phyloP scores from a whole-genome alignment of 2,888 invertebrate species.

The Drosophila paramelanica region DNA sequence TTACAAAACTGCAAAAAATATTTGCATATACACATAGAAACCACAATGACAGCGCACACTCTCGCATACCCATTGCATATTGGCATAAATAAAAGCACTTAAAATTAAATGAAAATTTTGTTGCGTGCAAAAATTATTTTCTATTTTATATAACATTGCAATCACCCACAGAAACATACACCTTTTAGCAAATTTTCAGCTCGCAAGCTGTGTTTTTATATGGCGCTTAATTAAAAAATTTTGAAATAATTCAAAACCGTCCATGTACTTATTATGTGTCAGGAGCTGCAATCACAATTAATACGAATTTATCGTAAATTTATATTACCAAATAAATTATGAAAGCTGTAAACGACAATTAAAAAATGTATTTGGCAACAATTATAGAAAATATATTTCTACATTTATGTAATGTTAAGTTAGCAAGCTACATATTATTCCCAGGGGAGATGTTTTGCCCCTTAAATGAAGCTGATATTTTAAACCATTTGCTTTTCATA shows the following conservation, averaged over 20 bases:
- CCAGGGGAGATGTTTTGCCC: too few species aligned
- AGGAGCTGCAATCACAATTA: slow-evolving; percentile 26
- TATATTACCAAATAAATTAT: background rate
- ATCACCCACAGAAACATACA: background rate
- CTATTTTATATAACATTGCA: slow-evolving; percentile 5
- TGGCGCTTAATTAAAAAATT: background rate
- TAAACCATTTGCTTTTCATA: too few species aligned
- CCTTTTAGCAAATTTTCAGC: background rate
- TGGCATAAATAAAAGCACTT: slow-evolving; percentile 33
- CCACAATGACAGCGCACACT: background rate
- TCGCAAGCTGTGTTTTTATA: slow-evolving; percentile 1
- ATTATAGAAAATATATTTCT: slow-evolving; percentile 7
- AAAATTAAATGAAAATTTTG: slow-evolving; percentile 38
- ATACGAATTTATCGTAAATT: slow-evolving; percentile 18
- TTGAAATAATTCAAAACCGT: slow-evolving; percentile 11
- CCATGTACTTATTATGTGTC: slow-evolving; percentile 13
- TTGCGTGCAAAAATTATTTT: slow-evolving; percentile 16
- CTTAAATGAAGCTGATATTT: too few species aligned
- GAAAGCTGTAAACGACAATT: slow-evolving; percentile 3
- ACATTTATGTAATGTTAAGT: slow-evolving; percentile 1
- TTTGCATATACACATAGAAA: background rate
- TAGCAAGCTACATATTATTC: background rate
- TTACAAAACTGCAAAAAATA: slow-evolving; percentile 8
- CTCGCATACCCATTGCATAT: background rate
- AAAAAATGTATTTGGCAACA: background rate